Evolutionary conservation across 2,113 vertebrate genomes (phyloP).

Genomic region (Euleptes europaea): DNA sequence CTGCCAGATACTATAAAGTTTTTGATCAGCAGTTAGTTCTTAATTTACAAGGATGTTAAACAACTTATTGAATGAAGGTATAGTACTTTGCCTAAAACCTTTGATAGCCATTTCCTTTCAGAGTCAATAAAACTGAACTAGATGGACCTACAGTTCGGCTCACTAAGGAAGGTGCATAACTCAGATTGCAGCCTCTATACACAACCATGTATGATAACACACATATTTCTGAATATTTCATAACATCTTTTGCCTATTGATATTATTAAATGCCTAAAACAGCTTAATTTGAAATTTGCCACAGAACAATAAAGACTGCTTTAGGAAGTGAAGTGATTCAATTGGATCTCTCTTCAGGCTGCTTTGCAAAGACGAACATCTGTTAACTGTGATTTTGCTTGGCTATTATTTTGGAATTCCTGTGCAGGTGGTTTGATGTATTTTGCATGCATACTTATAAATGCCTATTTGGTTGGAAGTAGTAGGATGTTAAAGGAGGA

Average conservation of each 20-base stretch:
- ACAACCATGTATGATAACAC: not conserved
- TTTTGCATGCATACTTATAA: not conserved
- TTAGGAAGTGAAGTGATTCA: slow-evolving; percentile 1
- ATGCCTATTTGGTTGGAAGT: not conserved
- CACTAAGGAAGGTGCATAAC: too few species aligned
- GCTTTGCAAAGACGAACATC: not conserved
- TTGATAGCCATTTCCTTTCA: too few species aligned
- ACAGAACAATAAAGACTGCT: not conserved
- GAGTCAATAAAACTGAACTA: too few species aligned
- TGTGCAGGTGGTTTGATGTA: not conserved
- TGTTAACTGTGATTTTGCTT: not conserved
- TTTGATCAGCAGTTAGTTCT: too few species aligned
- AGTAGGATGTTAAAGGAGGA: not conserved
- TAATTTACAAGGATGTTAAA: too few species aligned
- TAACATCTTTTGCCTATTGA: not conserved
- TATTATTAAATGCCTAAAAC: not conserved
- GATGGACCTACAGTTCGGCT: too few species aligned
- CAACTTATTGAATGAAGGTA: too few species aligned
- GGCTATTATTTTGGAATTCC: not conserved
- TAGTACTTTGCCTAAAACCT: too few species aligned
- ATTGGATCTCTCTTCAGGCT: not conserved
- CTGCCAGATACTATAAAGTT: too few species aligned
- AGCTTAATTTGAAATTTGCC: not conserved
- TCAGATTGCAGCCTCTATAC: not conserved
- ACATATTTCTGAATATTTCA: not conserved